Percentiles rank a stretch among this genome's conserved stretches.
Conservation (phyloP, 2,797 vertebrate genomes). For the Agapornis canus region DNA sequence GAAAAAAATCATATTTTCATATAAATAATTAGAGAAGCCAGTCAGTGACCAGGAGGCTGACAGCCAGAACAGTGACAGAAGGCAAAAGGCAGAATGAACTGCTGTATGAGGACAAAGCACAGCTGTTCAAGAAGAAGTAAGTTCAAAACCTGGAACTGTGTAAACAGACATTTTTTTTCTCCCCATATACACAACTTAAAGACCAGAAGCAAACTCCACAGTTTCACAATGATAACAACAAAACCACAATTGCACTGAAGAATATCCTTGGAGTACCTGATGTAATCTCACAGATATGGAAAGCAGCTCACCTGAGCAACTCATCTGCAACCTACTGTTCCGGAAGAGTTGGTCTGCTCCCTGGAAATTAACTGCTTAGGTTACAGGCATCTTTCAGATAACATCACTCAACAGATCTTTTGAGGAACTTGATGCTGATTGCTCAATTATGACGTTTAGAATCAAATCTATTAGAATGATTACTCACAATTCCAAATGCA, state of each 20-base stretch:
- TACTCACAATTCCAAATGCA: neutral
- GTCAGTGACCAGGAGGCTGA: slow-evolving; percentile 58
- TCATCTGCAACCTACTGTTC: slow-evolving; percentile 1
- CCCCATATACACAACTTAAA: slow-evolving; percentile 83
- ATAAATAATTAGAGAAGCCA: slow-evolving; percentile 39
- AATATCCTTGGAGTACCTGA: slow-evolving; percentile 87
- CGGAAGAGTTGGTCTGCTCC: neutral
- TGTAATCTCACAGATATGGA: slow-evolving; percentile 82
- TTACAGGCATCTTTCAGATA: neutral
- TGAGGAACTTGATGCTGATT: neutral
- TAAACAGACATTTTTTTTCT: slow-evolving; percentile 80
- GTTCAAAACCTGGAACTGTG: slow-evolving; percentile 86
- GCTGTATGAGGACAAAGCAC: slow-evolving; percentile 80
- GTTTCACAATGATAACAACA: slow-evolving; percentile 91
- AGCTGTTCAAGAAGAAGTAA: slow-evolving; percentile 85
- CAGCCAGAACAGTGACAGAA: neutral
- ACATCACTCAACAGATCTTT: neutral
- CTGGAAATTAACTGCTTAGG: neutral
- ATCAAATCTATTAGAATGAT: neutral
- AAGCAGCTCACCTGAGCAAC: slow-evolving; percentile 89
- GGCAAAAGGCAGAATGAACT: slow-evolving; percentile 36
- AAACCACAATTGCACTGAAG: slow-evolving; percentile 87
- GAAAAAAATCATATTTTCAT: neutral
- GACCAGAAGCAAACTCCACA: slow-evolving; percentile 90
- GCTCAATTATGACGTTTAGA: neutral